Percentiles rank a stretch among this genome's conserved stretches.
phyloP scores from a whole-genome alignment of 2,797 vertebrate species.

The Acridotheres tristis region DNA sequence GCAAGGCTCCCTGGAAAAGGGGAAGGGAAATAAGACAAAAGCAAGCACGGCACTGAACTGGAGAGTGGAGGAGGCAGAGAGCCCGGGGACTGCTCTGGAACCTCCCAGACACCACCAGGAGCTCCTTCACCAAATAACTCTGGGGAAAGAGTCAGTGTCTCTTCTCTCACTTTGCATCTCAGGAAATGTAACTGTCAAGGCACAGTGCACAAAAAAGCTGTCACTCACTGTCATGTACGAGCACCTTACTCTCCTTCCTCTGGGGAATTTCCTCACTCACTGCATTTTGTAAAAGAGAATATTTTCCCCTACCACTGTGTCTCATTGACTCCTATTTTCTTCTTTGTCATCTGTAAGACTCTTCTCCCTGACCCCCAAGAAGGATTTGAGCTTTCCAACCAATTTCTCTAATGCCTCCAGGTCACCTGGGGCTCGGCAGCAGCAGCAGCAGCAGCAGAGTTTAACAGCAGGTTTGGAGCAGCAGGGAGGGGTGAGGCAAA shows the following conservation, averaged over 20 bases:
- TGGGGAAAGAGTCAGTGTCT: background rate
- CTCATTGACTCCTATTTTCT: slow-evolving; percentile 40
- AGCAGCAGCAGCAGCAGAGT: background rate
- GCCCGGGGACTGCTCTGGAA: background rate
- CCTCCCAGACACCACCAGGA: background rate
- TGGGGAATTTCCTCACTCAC: background rate
- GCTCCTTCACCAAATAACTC: background rate
- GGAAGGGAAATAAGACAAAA: background rate
- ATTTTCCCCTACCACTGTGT: background rate
- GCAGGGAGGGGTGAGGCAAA: background rate
- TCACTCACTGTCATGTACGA: slow-evolving; percentile 15
- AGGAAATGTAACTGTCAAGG: background rate
- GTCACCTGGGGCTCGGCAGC: background rate
- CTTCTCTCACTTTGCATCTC: background rate
- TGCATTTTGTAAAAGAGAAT: background rate
- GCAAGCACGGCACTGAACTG: background rate
- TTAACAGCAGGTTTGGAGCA: background rate
- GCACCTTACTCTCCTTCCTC: background rate
- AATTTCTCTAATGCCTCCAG: background rate
- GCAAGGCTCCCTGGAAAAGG: background rate
- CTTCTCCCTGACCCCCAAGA: background rate
- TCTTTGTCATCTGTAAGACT: background rate
- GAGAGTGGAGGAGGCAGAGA: background rate
- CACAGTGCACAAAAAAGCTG: background rate
- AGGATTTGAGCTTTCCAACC: background rate